A percentile compares a stretch with the other conserved stretches of the same genome.
These are phyloP conservation scores for Lymantria dispar DNA, from an alignment of 2,888 invertebrate species.

Conservation along the genomic window DNA sequence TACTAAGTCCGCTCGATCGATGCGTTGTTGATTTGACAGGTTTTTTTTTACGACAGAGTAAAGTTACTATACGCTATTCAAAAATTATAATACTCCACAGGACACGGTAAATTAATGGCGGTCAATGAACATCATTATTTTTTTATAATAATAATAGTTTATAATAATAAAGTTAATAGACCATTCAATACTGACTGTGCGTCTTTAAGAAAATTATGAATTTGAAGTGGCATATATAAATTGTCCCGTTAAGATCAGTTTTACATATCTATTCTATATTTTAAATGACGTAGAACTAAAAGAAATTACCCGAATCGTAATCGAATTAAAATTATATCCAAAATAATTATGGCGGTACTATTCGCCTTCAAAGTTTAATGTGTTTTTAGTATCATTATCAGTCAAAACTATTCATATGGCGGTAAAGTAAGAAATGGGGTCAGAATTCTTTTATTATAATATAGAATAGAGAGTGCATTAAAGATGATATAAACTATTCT, in stretches of 20 bases:
- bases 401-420: too few relatives aligned
- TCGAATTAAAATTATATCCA: constrained; percentile 13
- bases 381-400: neutral
- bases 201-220: neutral
- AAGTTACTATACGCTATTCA: neutral
- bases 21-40: constrained; percentile 65
- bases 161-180: neutral
- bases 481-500: too few relatives aligned
- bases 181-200: neutral
- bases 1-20: constrained; percentile 65
- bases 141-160: neutral
- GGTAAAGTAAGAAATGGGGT: too few relatives aligned
- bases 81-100: neutral
- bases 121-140: neutral
- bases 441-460: too few relatives aligned
- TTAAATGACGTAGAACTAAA: constrained; percentile 3
- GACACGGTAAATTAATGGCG: neutral
- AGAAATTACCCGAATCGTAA: constrained; percentile 16
- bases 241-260: constrained; percentile 2
- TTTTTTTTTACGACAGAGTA: constrained; percentile 32
- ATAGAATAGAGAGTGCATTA: too few relatives aligned
- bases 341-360: constrained; percentile 8
- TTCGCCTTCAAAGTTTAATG: neutral
- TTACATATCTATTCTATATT: constrained; percentile 5
- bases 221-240: constrained; percentile 3